Evolutionary conservation across 1,140 invertebrate species (phyloP).

Genomic region (Nautilus pompilius): DNA sequence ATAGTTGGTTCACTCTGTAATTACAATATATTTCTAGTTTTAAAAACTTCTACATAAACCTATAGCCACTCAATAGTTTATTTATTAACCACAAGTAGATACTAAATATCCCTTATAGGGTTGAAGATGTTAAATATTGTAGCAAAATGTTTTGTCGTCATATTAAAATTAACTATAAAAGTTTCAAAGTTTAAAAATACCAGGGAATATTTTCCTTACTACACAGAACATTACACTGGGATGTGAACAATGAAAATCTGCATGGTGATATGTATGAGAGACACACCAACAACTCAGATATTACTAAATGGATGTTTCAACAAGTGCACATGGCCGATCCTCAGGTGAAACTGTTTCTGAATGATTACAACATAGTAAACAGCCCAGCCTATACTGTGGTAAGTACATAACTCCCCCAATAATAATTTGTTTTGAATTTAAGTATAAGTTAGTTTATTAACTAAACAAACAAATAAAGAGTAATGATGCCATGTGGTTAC

Average conservation of each 20-base stretch:
- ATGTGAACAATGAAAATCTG: conserved; percentile 42
- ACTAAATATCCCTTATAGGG: too few relatives aligned
- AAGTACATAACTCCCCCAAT: background rate
- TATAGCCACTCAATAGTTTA: too few relatives aligned
- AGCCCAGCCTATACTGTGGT: conserved; percentile 17
- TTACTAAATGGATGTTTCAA: conserved; percentile 32
- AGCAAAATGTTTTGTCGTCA: background rate
- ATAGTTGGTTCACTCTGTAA: too few relatives aligned
- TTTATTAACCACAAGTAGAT: too few relatives aligned
- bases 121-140: too few relatives aligned
- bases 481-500: too few relatives aligned
- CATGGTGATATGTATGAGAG: conserved; percentile 27
- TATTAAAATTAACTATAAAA: background rate
- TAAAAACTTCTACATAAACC: too few relatives aligned
- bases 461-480: too few relatives aligned
- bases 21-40: too few relatives aligned
- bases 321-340: conserved; percentile 22
- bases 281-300: conserved; percentile 14
- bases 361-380: conserved; percentile 34
- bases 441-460: too few relatives aligned
- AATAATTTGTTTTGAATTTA: too few relatives aligned
- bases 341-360: conserved; percentile 32
- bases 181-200: background rate
- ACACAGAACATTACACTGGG: conserved; percentile 30
- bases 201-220: background rate